Percentiles rank a stretch among this genome's conserved stretches.
phyloP scores from a whole-genome alignment of 2,797 vertebrate species.

The Gallirallus australis region DNA sequence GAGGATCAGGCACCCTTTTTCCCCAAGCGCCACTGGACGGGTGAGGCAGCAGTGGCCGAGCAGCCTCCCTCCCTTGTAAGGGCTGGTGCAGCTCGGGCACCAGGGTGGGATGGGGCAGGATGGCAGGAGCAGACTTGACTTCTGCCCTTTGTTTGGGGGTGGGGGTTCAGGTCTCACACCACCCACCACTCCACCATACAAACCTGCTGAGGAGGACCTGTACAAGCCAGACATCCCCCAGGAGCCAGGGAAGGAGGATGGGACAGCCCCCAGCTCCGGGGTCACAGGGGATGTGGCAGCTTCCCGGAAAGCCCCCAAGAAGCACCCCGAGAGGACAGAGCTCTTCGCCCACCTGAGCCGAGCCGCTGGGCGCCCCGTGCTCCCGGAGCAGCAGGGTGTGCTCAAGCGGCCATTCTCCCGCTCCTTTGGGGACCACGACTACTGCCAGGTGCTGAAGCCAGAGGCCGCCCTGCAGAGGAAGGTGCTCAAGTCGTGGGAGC shows the following conservation, averaged over 20 bases:
- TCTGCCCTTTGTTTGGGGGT: slow-evolving; percentile 22
- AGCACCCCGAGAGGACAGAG: slow-evolving; percentile 93
- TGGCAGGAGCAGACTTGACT: not conserved
- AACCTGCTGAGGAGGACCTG: slow-evolving; percentile 92
- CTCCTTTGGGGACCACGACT: slow-evolving; percentile 96
- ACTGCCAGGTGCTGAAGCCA: slow-evolving; percentile 88
- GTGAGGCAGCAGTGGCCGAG: not conserved
- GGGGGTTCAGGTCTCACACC: slow-evolving; percentile 90
- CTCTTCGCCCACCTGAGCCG: slow-evolving; percentile 92
- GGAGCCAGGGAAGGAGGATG: slow-evolving; percentile 67
- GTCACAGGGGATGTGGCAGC: slow-evolving; percentile 62
- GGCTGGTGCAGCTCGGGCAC: not conserved
- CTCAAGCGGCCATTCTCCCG: slow-evolving; percentile 81
- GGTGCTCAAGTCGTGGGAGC: slow-evolving; percentile 81
- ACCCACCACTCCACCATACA: slow-evolving; percentile 97
- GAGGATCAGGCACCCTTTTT: not conserved
- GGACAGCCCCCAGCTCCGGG: slow-evolving; percentile 17
- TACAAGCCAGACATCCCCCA: slow-evolving; percentile 90
- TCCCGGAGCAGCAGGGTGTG: slow-evolving; percentile 67
- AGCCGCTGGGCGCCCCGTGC: slow-evolving; percentile 42
- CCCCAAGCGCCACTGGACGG: not conserved
- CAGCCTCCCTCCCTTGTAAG: not conserved
- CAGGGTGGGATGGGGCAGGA: not conserved
- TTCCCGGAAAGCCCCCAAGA: slow-evolving; percentile 79
- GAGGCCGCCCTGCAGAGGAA: slow-evolving; percentile 80